A percentile compares a stretch with the other conserved stretches of the same genome.
phyloP scores from a whole-genome alignment of 2,797 vertebrate genomes.

The Nyctibius grandis region DNA sequence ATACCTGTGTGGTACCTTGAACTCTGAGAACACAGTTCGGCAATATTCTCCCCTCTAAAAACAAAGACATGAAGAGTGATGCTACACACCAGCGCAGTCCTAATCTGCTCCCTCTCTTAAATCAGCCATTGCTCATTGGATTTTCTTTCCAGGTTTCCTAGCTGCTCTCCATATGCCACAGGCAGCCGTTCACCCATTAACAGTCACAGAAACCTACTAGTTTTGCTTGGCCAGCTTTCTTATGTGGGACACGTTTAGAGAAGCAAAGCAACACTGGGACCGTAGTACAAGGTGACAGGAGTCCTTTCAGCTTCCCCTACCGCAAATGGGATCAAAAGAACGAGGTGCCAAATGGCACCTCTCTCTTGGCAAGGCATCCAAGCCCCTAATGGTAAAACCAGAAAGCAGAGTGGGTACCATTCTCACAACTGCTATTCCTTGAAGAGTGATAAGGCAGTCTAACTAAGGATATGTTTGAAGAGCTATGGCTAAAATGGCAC shows the following conservation, averaged over 20 bases:
- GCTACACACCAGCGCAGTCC: not conserved
- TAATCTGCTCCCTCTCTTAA: not conserved
- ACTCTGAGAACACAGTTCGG: not conserved
- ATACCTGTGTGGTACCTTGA: not conserved
- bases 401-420: not conserved
- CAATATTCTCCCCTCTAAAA: not conserved
- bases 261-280: not conserved
- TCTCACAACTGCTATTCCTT: not conserved
- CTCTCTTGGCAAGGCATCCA: not conserved
- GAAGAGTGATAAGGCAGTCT: not conserved
- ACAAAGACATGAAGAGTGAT: not conserved
- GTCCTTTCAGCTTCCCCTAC: not conserved
- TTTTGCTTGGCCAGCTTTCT: not conserved
- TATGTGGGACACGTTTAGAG: not conserved
- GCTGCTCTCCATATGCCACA: accelerated
- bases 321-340: not conserved
- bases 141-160: not conserved
- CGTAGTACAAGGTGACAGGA: not conserved
- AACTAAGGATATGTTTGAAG: not conserved
- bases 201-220: not conserved
- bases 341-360: not conserved
- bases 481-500: not conserved
- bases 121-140: not conserved
- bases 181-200: not conserved
- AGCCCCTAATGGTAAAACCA: not conserved